Evolutionary conservation across 2,888 invertebrate species (phyloP).

Genomic region (Heliconius hortense): DNA sequence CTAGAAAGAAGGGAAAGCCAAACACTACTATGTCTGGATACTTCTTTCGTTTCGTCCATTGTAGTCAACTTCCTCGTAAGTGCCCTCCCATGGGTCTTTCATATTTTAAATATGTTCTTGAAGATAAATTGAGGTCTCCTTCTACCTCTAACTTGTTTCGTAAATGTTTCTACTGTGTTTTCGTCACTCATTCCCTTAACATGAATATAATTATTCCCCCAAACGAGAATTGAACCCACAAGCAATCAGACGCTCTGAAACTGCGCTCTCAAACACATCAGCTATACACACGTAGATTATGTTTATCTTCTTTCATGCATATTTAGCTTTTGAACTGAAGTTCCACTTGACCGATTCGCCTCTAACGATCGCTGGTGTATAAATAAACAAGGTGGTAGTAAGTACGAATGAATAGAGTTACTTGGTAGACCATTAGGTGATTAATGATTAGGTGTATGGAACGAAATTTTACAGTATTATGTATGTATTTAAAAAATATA

Average conservation of each 20-base stretch:
- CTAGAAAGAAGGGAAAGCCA: neutral
- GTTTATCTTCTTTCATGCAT: neutral
- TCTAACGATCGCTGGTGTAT: neutral
- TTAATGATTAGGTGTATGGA: neutral
- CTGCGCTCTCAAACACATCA: neutral
- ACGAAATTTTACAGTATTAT: no score
- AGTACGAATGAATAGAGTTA: neutral
- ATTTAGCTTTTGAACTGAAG: slow-evolving; percentile 1
- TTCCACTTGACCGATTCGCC: neutral
- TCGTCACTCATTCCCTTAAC: neutral
- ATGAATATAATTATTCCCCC: neutral
- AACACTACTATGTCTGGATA: no score
- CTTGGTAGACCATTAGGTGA: neutral
- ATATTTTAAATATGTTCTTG: neutral
- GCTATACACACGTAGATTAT: neutral
- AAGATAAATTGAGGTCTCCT: neutral
- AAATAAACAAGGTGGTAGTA: neutral
- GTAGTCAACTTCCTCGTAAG: no score
- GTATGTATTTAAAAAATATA: no score
- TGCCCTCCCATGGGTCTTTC: no score
- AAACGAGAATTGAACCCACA: neutral
- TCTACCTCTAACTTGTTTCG: neutral
- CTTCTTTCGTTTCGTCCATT: no score
- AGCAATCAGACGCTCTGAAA: neutral
- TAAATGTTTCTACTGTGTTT: neutral